These are phyloP conservation scores for Platysteira castanea DNA, from an alignment of 2,113 vertebrate species.

Conservation along the genomic window DNA sequence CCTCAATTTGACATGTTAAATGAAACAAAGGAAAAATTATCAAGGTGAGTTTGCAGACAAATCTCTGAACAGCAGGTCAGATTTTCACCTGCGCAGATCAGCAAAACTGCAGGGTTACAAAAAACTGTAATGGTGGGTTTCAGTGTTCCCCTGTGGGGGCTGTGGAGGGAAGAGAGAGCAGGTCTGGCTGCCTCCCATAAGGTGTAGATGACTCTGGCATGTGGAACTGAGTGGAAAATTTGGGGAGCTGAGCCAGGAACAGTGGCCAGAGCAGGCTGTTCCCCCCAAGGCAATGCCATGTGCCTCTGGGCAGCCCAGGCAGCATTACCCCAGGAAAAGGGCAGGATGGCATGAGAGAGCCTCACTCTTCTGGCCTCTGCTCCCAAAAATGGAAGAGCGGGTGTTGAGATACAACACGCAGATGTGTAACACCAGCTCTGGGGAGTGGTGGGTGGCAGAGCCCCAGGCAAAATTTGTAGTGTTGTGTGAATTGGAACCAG, in stretches of 20 bases:
- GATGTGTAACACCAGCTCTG: neutral
- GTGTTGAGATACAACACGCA: accelerated
- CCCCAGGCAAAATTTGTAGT: neutral
- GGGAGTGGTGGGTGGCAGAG: neutral
- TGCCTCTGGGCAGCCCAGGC: neutral
- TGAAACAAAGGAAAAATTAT: neutral
- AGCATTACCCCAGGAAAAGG: neutral
- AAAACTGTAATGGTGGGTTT: accelerated
- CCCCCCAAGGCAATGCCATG: accelerated
- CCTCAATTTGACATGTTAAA: neutral
- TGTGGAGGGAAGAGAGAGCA: neutral
- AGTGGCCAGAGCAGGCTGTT: neutral
- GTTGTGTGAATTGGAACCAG: neutral
- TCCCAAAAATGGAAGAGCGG: neutral
- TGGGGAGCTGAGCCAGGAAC: neutral
- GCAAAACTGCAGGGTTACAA: neutral
- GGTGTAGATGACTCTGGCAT: accelerated
- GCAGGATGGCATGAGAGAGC: neutral
- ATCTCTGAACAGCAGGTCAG: neutral
- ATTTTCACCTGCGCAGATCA: neutral
- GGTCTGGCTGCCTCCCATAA: neutral
- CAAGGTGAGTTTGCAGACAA: neutral
- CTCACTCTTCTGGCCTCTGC: neutral
- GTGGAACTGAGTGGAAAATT: neutral
- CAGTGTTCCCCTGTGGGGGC: neutral